Evolutionary conservation across 2,797 vertebrate species (phyloP), one percentile per base, ranked within the genome.

Genomic region (Sebastes itinus): DNA sequence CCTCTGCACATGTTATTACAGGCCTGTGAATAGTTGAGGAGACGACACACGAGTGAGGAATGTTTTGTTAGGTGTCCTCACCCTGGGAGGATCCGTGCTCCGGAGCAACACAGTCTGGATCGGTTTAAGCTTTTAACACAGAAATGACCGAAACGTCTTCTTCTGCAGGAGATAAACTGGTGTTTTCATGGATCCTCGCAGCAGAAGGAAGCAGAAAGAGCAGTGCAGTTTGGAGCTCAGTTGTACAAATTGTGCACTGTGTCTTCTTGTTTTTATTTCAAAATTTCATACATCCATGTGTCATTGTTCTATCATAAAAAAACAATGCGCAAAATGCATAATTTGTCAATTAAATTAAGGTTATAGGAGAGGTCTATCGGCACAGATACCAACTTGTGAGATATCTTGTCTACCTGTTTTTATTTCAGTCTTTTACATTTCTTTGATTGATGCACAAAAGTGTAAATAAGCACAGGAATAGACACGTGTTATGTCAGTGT

Each of bases 1-100:
- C 27, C 1, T 75, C 61, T 32, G 68, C 61, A 33, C 68, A 25
- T 89, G 92, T 90, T 71, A 20, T 64, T 30, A 81, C 92, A 87
- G 49, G 88, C 66, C 72, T 65, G 75, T 56, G 86, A 84, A 85
- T 82, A 89, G 70, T 6, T 83, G 83, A 84, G 75, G 67, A 85
- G 80, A 89, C 84, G 58, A 72, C 81, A 28, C 79, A 86, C 25
- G 6, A 10, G 69, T 35, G 77, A 86, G 89, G 87, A 90, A 92
- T 93, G 92, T 83, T 70, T 38, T 38, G 33, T 16, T 65, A 32
- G 67, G 63, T 75, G 76, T 90, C 76, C 71, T 89, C 77, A n/a
- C 77, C 38, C 79, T 85, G 84, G 87, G 81, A 68, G 88, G 79
- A 82, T 86, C 86, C 77, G 56, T 16, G 25, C 5, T 61, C 1